phyloP scores from a whole-genome alignment of 2,113 vertebrate species.

The Sitta europaea region DNA sequence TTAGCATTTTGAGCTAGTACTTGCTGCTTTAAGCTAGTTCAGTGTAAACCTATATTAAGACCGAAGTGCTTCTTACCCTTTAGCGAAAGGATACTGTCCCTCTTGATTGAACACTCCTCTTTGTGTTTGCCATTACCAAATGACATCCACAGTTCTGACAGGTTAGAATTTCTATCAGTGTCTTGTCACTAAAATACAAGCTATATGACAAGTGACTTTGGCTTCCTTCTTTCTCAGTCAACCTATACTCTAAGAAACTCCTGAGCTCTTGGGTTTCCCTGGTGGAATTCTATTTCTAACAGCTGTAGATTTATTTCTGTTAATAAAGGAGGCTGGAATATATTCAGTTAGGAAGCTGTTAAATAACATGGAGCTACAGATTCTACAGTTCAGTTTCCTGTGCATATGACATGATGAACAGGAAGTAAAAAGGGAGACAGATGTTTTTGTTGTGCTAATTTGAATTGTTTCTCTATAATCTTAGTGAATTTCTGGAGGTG shows the following conservation, averaged over 20 bases:
- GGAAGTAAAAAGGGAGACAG: not conserved
- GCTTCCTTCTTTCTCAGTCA: not conserved
- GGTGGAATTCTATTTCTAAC: not conserved
- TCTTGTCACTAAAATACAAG: not conserved
- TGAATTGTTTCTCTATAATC: not conserved
- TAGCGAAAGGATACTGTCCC: not conserved
- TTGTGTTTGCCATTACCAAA: not conserved
- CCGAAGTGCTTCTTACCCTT: not conserved
- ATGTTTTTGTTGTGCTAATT: not conserved
- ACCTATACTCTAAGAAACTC: not conserved
- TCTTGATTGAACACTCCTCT: not conserved
- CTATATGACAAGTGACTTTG: not conserved
- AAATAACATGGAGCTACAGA: not conserved
- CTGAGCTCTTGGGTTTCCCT: not conserved
- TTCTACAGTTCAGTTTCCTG: not conserved
- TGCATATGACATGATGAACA: not conserved
- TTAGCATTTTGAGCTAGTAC: not conserved
- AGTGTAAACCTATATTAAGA: not conserved
- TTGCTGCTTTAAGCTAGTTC: not conserved
- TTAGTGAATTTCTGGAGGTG: not conserved
- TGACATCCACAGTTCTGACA: not conserved
- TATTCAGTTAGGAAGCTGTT: not conserved
- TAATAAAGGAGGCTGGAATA: not conserved
- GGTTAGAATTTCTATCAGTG: not conserved
- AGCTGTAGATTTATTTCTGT: not conserved